phyloP scores from a whole-genome alignment of 1,140 invertebrate species.

The Mylabris phalerata region DNA sequence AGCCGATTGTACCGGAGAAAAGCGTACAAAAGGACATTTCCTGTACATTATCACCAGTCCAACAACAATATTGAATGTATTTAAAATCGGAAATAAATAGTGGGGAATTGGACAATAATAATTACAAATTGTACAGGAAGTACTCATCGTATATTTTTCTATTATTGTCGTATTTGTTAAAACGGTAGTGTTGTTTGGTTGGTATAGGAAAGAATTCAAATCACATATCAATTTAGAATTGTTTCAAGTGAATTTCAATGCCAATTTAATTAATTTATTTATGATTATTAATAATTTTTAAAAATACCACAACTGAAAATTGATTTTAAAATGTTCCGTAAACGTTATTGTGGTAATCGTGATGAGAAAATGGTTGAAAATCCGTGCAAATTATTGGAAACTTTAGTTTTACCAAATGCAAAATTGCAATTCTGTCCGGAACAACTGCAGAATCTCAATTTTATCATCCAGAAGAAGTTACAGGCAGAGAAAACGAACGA shows the following conservation, averaged over 20 bases:
- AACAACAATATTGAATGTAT: no score
- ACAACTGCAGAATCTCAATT: slow-evolving; percentile 39
- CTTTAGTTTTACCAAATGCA: slow-evolving; percentile 29
- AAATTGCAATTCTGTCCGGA: slow-evolving; percentile 37
- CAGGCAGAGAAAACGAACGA: not conserved
- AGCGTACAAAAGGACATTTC: no score
- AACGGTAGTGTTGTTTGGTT: not conserved
- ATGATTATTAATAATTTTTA: not conserved
- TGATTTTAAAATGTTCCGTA: not conserved
- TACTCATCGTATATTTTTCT: not conserved
- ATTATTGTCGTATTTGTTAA: not conserved
- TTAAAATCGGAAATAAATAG: no score
- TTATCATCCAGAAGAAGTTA: slow-evolving; percentile 33
- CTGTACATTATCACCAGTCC: no score
- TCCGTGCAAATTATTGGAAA: slow-evolving; percentile 14
- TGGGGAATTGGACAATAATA: no score
- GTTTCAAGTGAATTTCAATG: not conserved
- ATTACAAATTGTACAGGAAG: no score
- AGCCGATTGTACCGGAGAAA: no score
- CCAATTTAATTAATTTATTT: not conserved
- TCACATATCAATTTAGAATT: not conserved
- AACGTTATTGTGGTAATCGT: not conserved
- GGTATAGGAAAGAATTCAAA: not conserved
- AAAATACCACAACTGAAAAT: not conserved
- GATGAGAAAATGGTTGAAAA: not conserved